Percentiles rank a stretch among this genome's conserved stretches.
phyloP scores from a whole-genome alignment of 2,113 vertebrate genomes.

The Elachura formosa region DNA sequence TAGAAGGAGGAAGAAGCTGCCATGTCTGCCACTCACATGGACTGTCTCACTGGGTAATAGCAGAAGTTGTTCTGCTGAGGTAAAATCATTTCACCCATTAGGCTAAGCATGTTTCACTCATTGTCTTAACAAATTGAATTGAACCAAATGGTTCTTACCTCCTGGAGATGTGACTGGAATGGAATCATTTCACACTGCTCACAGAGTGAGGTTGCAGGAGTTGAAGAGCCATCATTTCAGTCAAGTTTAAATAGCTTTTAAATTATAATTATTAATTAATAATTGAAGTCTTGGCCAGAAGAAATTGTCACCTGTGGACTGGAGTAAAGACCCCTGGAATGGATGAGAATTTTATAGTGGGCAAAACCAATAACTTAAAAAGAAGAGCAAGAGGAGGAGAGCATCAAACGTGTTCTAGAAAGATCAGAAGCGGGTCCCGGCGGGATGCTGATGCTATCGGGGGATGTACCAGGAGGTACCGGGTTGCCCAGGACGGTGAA shows the following conservation, averaged over 20 bases:
- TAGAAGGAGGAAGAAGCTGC: not conserved
- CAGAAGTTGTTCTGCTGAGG: not conserved
- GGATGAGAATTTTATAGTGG: conserved; percentile 5
- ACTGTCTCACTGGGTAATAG: not conserved
- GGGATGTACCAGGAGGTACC: not conserved
- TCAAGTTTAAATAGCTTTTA: not conserved
- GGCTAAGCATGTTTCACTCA: not conserved
- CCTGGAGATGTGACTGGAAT: not conserved
- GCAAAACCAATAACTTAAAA: conserved; percentile 43
- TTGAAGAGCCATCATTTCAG: not conserved
- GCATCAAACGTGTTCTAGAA: not conserved
- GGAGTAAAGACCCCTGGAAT: not conserved
- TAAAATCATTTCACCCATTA: not conserved
- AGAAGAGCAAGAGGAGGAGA: conserved; percentile 29
- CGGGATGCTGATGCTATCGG: not conserved
- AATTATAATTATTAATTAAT: not conserved
- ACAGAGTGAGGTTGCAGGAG: not conserved
- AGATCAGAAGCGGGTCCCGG: not conserved
- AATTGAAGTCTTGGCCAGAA: not conserved
- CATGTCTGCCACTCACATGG: not conserved
- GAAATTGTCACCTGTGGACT: not conserved
- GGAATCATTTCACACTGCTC: not conserved
- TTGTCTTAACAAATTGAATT: not conserved
- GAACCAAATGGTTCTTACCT: not conserved
- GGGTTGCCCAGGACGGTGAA: rapidly evolving